A percentile compares a stretch with the other conserved stretches of the same genome.
Conservation (phyloP, 2,888 invertebrate species). For the Leptothorax acervorum region DNA sequence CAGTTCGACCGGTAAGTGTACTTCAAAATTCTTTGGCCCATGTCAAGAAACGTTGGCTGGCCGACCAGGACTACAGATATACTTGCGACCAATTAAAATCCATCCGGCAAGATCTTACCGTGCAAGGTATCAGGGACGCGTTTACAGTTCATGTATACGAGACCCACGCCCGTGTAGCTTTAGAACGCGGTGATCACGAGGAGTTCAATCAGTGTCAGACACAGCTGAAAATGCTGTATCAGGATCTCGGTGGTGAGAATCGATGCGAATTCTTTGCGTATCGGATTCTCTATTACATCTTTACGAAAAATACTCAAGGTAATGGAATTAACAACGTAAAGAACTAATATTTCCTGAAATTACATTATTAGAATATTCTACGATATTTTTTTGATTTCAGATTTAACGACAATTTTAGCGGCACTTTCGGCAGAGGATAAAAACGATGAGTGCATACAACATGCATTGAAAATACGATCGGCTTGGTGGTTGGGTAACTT, state of each 20-base stretch:
- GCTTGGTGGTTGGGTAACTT: slow-evolving; percentile 98
- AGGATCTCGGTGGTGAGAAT: slow-evolving; percentile 92
- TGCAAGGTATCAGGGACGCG: slow-evolving; percentile 97
- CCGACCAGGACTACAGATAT: slow-evolving; percentile 97
- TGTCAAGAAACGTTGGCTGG: slow-evolving; percentile 96
- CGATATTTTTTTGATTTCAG: slow-evolving; percentile 87
- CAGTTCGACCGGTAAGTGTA: slow-evolving; percentile 96
- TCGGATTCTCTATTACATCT: slow-evolving; percentile 98
- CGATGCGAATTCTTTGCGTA: slow-evolving; percentile 98
- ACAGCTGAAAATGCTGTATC: slow-evolving; percentile 97
- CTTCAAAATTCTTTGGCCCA: slow-evolving; percentile 94
- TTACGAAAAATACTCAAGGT: slow-evolving; percentile 98
- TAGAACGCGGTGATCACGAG: slow-evolving; percentile 99
- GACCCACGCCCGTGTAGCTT: slow-evolving; percentile 98
- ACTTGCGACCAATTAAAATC: slow-evolving; percentile 99
- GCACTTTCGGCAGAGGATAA: slow-evolving; percentile 92
- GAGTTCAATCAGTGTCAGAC: slow-evolving; percentile 99
- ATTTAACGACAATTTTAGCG: slow-evolving; percentile 96
- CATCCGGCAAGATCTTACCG: slow-evolving; percentile 99
- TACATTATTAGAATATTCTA: background rate
- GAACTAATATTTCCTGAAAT: background rate
- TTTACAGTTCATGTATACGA: slow-evolving; percentile 99
- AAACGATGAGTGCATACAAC: slow-evolving; percentile 92
- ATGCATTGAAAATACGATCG: slow-evolving; percentile 95
- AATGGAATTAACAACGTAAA: background rate